Base-by-base conservation (phyloP, 2,888 invertebrate genomes). In the Boloria euphrosyne region DNA sequence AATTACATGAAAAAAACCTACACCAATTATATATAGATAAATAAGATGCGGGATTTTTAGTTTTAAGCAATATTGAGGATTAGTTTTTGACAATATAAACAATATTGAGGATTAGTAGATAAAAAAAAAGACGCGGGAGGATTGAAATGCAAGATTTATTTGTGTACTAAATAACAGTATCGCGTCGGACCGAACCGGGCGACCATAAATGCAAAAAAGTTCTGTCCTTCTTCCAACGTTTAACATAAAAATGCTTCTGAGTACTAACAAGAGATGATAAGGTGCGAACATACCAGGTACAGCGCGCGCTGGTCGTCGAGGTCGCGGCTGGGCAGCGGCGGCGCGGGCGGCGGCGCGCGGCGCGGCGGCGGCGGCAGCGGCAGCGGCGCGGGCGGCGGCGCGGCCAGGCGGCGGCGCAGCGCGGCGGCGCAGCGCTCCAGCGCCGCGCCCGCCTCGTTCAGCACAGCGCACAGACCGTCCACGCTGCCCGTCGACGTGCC, bases 401-500 rank as follows among this genome's bases (percentile, higher is more conserved):
- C 71, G 73, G 96, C 94, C 53, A 99, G 90, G 46, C 94, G 93
- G 70, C 95, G 94, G 54, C 98, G 90, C 53, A 96, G 94, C 70
- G 94, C 94, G 46, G 96, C 94, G 82, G 96, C 97, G 77, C 96
- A 96, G 49, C 96, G 95, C 91, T 99, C 99, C 68, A 99, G 91
- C 70, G 96, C 94, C 0, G 96, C 94, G 75, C 96, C 96, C 4
- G 97, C 97, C 85, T 98, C 98, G 91, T 99, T 99, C 38, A 99
- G 95, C 75, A 98, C 97, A 2, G 98, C 98, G 92, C 99, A 99
- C 54, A 97, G 96, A 61, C 98, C 99, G 87, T 99, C 99, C 67
- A 99, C 94, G 81, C 97, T 98, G 80, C 97, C 96, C 73, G 97
- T 97, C 6, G 96, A 96, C 73, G 98, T 93, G n/a, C 98, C 96